These are phyloP conservation scores for Eurytoma adleriae DNA, from an alignment of 2,888 invertebrate genomes.

Conservation along the genomic window DNA sequence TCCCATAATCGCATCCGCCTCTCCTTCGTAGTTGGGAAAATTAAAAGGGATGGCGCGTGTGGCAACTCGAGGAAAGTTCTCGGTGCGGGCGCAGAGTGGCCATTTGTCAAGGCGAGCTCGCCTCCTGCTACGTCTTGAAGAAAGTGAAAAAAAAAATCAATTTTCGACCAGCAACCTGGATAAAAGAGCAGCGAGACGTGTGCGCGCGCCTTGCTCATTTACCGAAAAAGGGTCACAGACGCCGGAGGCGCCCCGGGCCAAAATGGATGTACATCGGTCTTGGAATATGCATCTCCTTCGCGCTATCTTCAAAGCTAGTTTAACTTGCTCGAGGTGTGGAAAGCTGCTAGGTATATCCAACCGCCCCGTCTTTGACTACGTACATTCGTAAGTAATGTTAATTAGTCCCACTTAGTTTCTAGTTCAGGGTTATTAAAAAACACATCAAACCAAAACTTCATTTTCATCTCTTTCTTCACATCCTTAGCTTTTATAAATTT, in stretches of 20 bases:
- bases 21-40: conserved; percentile 12
- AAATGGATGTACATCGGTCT: conserved; percentile 14
- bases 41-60: conserved; percentile 34
- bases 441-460: too few relatives aligned
- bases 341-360: too few relatives aligned
- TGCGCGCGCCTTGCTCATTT: conserved; percentile 23
- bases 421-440: too few relatives aligned
- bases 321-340: too few relatives aligned
- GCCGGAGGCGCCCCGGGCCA: background rate
- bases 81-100: conserved; percentile 8
- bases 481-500: too few relatives aligned
- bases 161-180: conserved; percentile 28
- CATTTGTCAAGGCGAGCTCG: conserved; percentile 22
- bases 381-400: too few relatives aligned
- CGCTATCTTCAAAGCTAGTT: too few relatives aligned
- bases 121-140: too few relatives aligned
- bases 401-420: too few relatives aligned
- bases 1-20: background rate
- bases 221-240: conserved; percentile 31
- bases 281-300: too few relatives aligned
- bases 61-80: conserved; percentile 19
- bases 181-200: background rate
- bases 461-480: too few relatives aligned
- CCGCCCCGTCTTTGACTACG: too few relatives aligned
- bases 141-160: conserved; percentile 21